A percentile compares a stretch with the other conserved stretches of the same genome.
These are phyloP conservation scores for Hirundo rustica DNA, from an alignment of 2,797 vertebrate species.

Conservation along the genomic window DNA sequence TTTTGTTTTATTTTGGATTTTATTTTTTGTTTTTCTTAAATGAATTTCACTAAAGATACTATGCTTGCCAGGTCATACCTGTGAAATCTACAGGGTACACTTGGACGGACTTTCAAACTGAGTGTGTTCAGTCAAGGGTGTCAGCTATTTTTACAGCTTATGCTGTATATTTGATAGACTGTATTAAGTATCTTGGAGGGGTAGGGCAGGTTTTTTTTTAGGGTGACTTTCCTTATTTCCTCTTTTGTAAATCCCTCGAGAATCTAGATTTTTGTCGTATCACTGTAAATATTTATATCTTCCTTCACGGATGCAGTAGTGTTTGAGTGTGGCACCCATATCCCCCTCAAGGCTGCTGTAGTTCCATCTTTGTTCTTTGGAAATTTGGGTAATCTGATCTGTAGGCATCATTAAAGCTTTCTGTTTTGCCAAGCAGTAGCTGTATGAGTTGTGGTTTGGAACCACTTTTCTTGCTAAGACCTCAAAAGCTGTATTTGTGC, in stretches of 20 bases:
- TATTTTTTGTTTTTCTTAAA: not conserved
- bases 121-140: not conserved
- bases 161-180: not conserved
- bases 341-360: not conserved
- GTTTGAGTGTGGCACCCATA: not conserved
- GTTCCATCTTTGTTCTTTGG: not conserved
- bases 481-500: not conserved
- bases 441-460: not conserved
- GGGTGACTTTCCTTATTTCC: not conserved
- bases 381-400: not conserved
- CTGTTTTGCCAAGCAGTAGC: not conserved
- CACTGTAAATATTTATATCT: not conserved
- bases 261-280: not conserved
- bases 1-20: not conserved
- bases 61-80: not conserved
- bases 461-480: not conserved
- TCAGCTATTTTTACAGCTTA: not conserved
- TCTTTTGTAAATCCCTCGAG: not conserved
- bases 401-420: not conserved
- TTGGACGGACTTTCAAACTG: not conserved
- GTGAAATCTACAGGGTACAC: not conserved
- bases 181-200: not conserved
- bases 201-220: not conserved
- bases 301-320: not conserved
- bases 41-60: not conserved